phyloP scores from a whole-genome alignment of 2,797 vertebrate genomes.

The Sebastes diaconus region DNA sequence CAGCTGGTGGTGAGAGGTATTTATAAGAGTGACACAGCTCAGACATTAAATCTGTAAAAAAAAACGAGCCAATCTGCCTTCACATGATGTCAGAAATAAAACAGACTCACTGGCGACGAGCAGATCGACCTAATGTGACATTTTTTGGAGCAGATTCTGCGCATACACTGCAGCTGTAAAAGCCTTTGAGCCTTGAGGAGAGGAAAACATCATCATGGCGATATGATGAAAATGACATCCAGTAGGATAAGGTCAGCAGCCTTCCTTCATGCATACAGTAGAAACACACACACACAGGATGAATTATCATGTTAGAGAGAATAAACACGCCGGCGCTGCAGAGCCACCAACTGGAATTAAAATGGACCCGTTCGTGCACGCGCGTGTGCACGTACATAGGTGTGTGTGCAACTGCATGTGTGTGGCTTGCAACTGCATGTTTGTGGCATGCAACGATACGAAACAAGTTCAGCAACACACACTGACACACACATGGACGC shows the following conservation, averaged over 20 bases:
- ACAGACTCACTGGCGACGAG: constrained; percentile 12
- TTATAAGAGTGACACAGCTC: not conserved
- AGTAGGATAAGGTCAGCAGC: constrained; percentile 65
- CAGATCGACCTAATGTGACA: constrained; percentile 47
- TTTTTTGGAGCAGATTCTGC: constrained; percentile 19
- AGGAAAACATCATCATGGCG: constrained; percentile 43
- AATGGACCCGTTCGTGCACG: constrained; percentile 62
- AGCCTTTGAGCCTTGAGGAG: not conserved
- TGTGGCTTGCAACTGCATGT: not conserved
- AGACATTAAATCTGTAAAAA: not conserved
- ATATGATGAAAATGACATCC: constrained; percentile 68
- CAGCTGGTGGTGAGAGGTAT: constrained; percentile 6
- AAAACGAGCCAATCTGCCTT: not conserved
- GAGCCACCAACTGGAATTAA: constrained; percentile 54
- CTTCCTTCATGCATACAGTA: not conserved
- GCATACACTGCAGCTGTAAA: constrained; percentile 16
- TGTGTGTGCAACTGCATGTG: constrained; percentile 14
- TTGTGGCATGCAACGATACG: constrained; percentile 43
- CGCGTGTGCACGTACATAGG: not conserved
- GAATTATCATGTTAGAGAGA: too few relatives aligned
- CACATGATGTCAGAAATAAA: constrained; percentile 11
- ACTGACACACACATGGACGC: constrained; percentile 28
- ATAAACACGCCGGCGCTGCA: constrained; percentile 36
- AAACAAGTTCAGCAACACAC: constrained; percentile 63
- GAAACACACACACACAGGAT: not conserved